Base-by-base conservation (phyloP, 2,888 invertebrate genomes). In the Uropetala carovei region DNA sequence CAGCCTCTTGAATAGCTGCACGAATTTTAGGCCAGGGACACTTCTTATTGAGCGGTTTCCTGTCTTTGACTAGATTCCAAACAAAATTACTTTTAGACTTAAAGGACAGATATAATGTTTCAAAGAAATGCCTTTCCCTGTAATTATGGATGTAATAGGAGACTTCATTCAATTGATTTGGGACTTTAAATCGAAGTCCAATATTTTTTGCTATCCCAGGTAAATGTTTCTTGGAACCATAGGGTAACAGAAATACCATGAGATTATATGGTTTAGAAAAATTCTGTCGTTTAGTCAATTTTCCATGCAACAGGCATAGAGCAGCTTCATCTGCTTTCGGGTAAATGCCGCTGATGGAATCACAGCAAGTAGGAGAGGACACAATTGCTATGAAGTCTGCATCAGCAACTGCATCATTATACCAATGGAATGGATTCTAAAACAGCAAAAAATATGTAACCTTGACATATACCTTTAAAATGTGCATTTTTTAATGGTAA, bases 371-470 rank as follows among this genome's bases (percentile, higher is more conserved):
- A 18, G 95, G 95, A 5, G 95, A 95, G 2, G 95, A 94, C 27
- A 94, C 94, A 18, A 95, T 93, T 58, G 95, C 93, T 92, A 95
- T 93, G 16, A 94, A 93, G 22, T 95, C 94, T 0, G 95, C 94
- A 0, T 92, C 93, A 5, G 94, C 93, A 92, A 95, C 94, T 89
- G 95, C 94, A 13, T 94, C 93, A 59, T 94, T 94, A 92, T 94
- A 95, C 95, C 95, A 95, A 7, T 94, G 92, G 22, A 94, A 94
- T 0, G 94, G 94, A 93, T 95, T 94, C 95, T 95, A 22, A 56
- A 93, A 92, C 68, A 22, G 60, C 43, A 27, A 86, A 83, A 43
- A 81, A 18, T 82, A 58, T 84, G 82, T 64, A 84, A n/a, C 27
- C 0, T 56, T 83, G 14, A 7, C 10, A 64, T 11, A 64, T 9